Conservation (phyloP, 1,140 invertebrate genomes). For the Caenorhabditis latens region DNA sequence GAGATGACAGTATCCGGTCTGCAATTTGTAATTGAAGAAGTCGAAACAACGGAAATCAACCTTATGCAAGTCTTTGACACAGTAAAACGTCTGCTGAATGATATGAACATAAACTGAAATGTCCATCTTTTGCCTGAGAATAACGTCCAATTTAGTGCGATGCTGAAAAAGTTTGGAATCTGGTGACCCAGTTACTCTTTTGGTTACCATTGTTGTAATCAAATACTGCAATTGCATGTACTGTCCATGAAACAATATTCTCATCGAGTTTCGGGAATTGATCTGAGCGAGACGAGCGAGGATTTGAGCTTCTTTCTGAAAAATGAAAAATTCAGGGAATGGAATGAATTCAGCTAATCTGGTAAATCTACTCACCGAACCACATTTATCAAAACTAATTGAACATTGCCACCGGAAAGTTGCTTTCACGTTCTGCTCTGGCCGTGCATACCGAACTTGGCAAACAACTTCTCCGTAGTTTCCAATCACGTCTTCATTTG, state of each 20-base stretch:
- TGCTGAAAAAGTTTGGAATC: neutral
- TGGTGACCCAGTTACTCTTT: neutral
- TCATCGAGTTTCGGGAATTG: neutral
- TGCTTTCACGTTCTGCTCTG: neutral
- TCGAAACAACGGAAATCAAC: neutral
- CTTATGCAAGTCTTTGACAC: slow-evolving; percentile 35
- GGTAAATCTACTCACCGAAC: neutral
- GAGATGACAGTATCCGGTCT: neutral
- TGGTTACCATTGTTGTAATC: neutral
- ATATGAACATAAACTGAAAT: neutral
- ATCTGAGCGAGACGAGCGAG: neutral
- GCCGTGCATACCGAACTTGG: neutral
- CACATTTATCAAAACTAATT: neutral
- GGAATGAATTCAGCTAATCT: neutral
- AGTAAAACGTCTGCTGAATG: slow-evolving; percentile 28
- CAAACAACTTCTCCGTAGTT: neutral
- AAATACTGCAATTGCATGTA: neutral
- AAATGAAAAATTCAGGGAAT: neutral
- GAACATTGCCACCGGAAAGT: neutral
- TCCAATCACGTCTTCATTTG: neutral
- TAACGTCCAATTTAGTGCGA: no score
- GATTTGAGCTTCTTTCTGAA: slow-evolving; percentile 34
- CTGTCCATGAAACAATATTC: neutral
- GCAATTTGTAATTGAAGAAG: neutral
- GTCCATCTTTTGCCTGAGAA: neutral